Conservation (phyloP, 2,888 invertebrate genomes). For the Stenodera caucasica region DNA sequence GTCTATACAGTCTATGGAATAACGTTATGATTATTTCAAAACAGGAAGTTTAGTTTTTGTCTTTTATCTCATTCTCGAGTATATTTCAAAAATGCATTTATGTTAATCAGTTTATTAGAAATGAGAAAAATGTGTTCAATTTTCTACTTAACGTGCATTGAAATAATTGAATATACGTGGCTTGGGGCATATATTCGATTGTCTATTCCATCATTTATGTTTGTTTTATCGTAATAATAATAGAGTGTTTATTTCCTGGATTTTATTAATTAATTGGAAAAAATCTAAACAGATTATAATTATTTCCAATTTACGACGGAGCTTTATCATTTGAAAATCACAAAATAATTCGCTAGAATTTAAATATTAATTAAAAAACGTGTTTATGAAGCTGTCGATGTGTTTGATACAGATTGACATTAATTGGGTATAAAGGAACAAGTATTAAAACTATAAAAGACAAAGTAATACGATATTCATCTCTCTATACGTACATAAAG, state of each 20-base stretch:
- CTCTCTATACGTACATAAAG: not conserved
- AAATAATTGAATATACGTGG: too few species aligned
- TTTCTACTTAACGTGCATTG: too few species aligned
- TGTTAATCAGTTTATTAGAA: too few species aligned
- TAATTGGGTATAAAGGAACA: slow-evolving; percentile 2
- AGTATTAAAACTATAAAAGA: not conserved
- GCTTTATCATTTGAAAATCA: too few species aligned
- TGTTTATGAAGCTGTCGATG: not conserved
- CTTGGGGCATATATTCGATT: too few species aligned
- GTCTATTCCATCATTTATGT: not conserved
- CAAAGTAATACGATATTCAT: not conserved
- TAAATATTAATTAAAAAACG: not conserved
- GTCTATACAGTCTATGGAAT: too few species aligned
- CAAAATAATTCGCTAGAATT: not conserved
- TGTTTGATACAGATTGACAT: slow-evolving; percentile 6
- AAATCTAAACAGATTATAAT: too few species aligned
- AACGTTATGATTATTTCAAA: not conserved
- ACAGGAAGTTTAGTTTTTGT: not conserved
- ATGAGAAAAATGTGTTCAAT: too few species aligned
- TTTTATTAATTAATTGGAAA: not conserved
- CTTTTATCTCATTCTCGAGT: too few species aligned
- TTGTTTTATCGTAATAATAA: not conserved
- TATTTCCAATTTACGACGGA: too few species aligned
- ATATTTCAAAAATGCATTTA: too few species aligned
- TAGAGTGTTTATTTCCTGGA: not conserved